Evolutionary conservation across 2,888 invertebrate species (phyloP), one percentile per base, ranked within the genome.

Genomic region (Ormyrus thymus): DNA sequence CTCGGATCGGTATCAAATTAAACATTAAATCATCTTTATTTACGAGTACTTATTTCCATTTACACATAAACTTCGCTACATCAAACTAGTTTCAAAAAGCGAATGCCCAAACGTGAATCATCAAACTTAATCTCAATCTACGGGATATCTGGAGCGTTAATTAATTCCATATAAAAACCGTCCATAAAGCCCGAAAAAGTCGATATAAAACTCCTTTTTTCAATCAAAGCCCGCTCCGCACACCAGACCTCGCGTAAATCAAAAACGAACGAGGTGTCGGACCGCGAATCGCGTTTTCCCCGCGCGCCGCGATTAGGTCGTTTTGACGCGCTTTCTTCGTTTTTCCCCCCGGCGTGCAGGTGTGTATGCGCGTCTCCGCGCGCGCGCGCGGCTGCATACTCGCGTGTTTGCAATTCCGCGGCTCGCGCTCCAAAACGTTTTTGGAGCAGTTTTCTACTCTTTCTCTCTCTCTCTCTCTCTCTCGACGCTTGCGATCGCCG

Each of bases 381-480:
- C 55, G 8, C 56, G 6, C 29, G 53, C 11, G 50, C 55, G 65
- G n/a, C 29, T 51, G 29, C 7, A 71, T 58, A 53, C 46, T n/a
- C 29, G 29, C 29, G 29, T 29, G 29, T 29, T 29, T 29, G 29
- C 29, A 29, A 29, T 29, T 29, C 29, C 45, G 13, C 43, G 43
- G 29, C 66, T 51, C 70, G 75, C 76, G 79, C 79, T 80, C 79
- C 76, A 72, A 76, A 79, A 68, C 66, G 68, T 61, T 79, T 79
- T 72, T n/a, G 68, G 79, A 79, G n/a, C 79, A 15, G 68, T 73
- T 79, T 79, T 79, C 78, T 70, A 79, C 74, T 70, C 55, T 53
- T 69, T 64, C 61, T 45, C 71, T 45, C 13, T 61, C 45, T 53
- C 64, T 50, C 48, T 50, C 65, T 51, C 7, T 65, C 55, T 55